Base-by-base conservation (phyloP, 23 tunicate species). In the Ciona savignyi region DNA sequence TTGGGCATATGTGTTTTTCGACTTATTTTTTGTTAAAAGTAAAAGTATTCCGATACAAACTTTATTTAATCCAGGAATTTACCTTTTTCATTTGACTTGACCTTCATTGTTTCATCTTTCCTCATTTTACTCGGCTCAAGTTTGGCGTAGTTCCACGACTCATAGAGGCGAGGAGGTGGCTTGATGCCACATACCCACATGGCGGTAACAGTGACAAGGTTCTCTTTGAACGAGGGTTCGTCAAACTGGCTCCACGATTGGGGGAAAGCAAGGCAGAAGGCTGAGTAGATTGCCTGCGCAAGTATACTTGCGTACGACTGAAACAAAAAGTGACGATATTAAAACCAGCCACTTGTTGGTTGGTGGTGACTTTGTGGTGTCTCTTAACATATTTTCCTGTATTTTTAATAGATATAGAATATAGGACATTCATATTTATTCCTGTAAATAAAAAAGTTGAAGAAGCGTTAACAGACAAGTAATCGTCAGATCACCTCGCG, bases 211-310 rank as follows among this genome's bases (percentile, higher is more conserved):
- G 48, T 32, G 19, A 77, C 51, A 0, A 89, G 73, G 71, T 33
- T 73, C 30, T 83, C 96, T 70, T 89, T 89, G 73, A 89, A 89
- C 4, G 51, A 56, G 68, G 74, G 78, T 23, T 89, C 96, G 34
- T 89, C 96, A 78, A 89, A 89, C 81, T 89, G 96, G 33, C 85
- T 35, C 89, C 89, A 89, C 11, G 96, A 89, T 42, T 89, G 96
- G 24, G 96, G 96, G 63, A 89, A 89, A 23, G 96, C 89, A 20
- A 83, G 49, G 62, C 96, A 89, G 74, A 89, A 89, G 0, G 89
- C 83, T 32, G 76, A 72, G 20, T 72, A 72, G 1, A 72, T 49
- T 6, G 76, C 48, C 64, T 72, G 76, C 27, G 76, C 76, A 1
- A 72, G 30, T 24, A 72, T 48, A 51, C 64, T 72, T 1, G 76